These are phyloP conservation scores for Polydesmus complanatus DNA, from an alignment of 2,888 invertebrate species.

Conservation along the genomic window DNA sequence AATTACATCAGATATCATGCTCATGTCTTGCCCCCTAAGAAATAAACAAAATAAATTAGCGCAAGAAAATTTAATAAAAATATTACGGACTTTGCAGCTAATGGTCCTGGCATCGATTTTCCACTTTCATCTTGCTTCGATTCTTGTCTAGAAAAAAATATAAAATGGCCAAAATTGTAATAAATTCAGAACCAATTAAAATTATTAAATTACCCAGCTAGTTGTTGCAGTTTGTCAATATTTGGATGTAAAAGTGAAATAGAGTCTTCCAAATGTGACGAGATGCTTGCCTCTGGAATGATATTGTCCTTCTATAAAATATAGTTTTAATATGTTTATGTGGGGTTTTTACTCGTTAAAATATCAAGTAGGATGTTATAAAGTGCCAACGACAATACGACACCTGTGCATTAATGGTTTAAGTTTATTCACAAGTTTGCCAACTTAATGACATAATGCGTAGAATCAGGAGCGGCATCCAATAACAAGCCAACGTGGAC, in stretches of 20 bases:
- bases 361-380: too few relatives aligned
- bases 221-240: neutral
- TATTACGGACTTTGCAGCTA: conserved; percentile 5
- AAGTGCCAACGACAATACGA: too few relatives aligned
- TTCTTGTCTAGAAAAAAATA: neutral
- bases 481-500: too few relatives aligned
- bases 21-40: conserved; percentile 11
- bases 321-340: too few relatives aligned
- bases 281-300: neutral
- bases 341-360: too few relatives aligned
- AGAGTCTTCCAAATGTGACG: neutral
- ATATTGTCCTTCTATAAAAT: too few relatives aligned
- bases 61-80: neutral
- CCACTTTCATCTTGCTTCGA: neutral
- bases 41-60: neutral
- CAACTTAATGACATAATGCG: too few relatives aligned
- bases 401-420: too few relatives aligned
- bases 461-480: too few relatives aligned
- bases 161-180: neutral
- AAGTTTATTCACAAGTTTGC: too few relatives aligned
- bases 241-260: neutral
- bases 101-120: conserved; percentile 11
- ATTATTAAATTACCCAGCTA: neutral
- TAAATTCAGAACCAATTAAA: neutral
- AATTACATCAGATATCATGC: conserved; percentile 5